Evolutionary conservation across 1,140 invertebrate genomes (phyloP).

Genomic region (Drosophila busckii): DNA sequence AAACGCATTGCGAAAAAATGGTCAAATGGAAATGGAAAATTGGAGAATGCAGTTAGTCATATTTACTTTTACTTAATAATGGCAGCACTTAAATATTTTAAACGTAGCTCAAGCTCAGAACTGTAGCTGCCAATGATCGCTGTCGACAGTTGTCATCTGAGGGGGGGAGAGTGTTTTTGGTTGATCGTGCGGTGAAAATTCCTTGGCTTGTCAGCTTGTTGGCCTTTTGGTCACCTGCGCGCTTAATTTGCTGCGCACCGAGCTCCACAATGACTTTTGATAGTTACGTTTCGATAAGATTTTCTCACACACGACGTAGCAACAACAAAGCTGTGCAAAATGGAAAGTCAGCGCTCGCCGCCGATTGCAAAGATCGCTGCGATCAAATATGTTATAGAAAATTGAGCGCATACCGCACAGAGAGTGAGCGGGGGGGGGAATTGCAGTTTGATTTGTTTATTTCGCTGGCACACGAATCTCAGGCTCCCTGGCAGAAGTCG

Average conservation of each 20-base stretch:
- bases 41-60: too few species aligned
- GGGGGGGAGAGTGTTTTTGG: too few species aligned
- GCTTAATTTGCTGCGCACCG: conserved; percentile 53
- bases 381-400: conserved; percentile 76
- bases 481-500: conserved; percentile 56
- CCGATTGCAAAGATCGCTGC: conserved; percentile 65
- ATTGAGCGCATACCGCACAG: conserved; percentile 66
- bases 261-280: conserved; percentile 22
- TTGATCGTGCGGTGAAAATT: conserved; percentile 51
- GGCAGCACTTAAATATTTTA: too few species aligned
- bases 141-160: too few species aligned
- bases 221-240: conserved; percentile 70
- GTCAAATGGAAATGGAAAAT: too few species aligned
- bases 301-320: conserved; percentile 67
- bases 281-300: conserved; percentile 65
- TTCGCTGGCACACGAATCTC: conserved; percentile 61
- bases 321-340: conserved; percentile 53
- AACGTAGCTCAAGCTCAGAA: too few species aligned
- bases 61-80: too few species aligned
- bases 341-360: conserved; percentile 74
- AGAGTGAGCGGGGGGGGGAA: conserved; percentile 15
- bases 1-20: too few species aligned
- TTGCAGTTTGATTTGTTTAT: conserved; percentile 75
- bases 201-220: conserved; percentile 73
- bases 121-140: too few species aligned